Evolutionary conservation across 2,888 invertebrate species (phyloP).

Genomic region (Pogonocherus hispidulus): DNA sequence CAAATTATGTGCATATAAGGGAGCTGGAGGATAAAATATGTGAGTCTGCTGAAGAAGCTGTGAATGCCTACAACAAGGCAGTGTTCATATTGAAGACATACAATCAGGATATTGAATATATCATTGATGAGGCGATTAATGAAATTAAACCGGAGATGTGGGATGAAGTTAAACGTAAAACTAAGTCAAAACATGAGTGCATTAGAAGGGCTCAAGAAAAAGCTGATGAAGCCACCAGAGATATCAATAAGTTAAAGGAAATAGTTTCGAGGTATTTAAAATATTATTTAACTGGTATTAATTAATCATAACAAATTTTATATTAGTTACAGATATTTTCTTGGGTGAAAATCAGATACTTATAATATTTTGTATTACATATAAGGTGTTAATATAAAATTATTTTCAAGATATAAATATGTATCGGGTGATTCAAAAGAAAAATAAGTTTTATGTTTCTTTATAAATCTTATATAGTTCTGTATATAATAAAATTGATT

Average conservation of each 20-base stretch:
- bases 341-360: too few relatives aligned
- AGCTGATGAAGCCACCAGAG: constrained; percentile 66
- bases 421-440: too few relatives aligned
- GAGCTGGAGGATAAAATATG: constrained; percentile 74
- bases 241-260: constrained; percentile 67
- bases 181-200: constrained; percentile 72
- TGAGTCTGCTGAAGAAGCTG: constrained; percentile 74
- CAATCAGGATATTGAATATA: constrained; percentile 70
- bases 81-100: constrained; percentile 73
- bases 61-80: constrained; percentile 78
- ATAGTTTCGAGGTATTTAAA: constrained; percentile 63
- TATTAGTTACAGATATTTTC: too few relatives aligned
- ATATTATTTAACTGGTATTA: too few relatives aligned
- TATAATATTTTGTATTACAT: too few relatives aligned
- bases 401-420: too few relatives aligned
- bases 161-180: constrained; percentile 73
- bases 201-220: constrained; percentile 74
- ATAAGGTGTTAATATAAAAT: too few relatives aligned
- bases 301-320: too few relatives aligned
- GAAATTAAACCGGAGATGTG: constrained; percentile 73
- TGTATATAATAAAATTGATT: too few relatives aligned
- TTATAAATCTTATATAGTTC: too few relatives aligned
- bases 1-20: constrained; percentile 68
- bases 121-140: constrained; percentile 77
- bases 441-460: too few relatives aligned